phyloP scores from a whole-genome alignment of 53 echinoderm and acorn worm genomes.

The Astropecten irregularis region DNA sequence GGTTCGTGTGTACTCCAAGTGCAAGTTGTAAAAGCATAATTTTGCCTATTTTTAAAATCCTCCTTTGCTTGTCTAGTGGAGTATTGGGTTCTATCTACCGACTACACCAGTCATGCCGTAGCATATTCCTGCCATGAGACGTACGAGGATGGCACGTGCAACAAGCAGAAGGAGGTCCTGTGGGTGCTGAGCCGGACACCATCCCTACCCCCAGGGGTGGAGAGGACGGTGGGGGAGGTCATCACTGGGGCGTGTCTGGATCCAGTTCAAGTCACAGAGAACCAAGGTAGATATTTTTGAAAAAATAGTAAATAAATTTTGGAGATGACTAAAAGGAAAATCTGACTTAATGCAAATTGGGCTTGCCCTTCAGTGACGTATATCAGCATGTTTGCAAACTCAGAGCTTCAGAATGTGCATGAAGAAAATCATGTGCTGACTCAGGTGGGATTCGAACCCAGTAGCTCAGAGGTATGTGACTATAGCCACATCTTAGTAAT shows the following conservation, averaged over 20 bases:
- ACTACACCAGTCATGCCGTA: constrained; percentile 71
- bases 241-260: constrained; percentile 65
- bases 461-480: too few species aligned
- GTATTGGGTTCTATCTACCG: constrained; percentile 72
- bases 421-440: too few species aligned
- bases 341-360: too few species aligned
- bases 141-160: constrained; percentile 56
- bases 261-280: constrained; percentile 32
- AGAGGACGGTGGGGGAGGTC: constrained; percentile 20
- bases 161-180: constrained; percentile 54
- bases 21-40: too few species aligned
- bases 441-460: too few species aligned
- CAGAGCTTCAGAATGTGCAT: neutral
- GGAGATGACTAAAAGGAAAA: too few species aligned
- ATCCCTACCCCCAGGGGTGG: constrained; percentile 12
- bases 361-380: too few species aligned
- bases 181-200: constrained; percentile 73
- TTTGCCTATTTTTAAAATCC: too few species aligned
- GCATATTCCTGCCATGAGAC: constrained; percentile 67
- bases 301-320: neutral
- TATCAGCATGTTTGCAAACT: too few species aligned
- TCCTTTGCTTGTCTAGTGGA: too few species aligned
- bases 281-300: constrained; percentile 52
- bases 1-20: too few species aligned
- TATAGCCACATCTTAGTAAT: too few species aligned